Evolutionary conservation across 2,888 invertebrate genomes (phyloP), one percentile per base, ranked within the genome.

Genomic region (Lomographa bimaculata): DNA sequence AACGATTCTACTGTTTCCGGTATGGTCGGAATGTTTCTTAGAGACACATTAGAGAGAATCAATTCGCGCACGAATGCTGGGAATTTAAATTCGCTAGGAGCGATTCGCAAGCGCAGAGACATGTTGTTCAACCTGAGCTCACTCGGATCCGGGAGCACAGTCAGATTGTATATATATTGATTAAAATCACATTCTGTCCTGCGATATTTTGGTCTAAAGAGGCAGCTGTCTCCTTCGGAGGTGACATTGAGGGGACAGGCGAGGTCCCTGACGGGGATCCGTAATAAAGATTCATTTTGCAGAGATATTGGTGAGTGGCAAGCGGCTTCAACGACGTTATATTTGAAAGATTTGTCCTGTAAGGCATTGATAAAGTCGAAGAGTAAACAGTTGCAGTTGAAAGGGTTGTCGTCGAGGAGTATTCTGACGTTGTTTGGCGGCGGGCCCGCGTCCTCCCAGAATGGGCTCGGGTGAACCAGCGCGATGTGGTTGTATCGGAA

Each of bases 361-460:
- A 28, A 6, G 9, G 27, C 21, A n/a, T 3, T 2, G 0, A 16
- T 0, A 0, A 74, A 43, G 1, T 36, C 18, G 21, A 60, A 69
- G 0, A 75, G 26, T 0, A 9, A 2, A 28, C 79, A 79, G 38
- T 71, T 68, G 44, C 79, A 77, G 3, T 0, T 0, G 10, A 68
- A 51, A 0, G 73, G 75, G 32, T 79, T 79, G 27, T 59, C 5
- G 6, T 57, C 62, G 0, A 79, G 38, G 0, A 61, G n/a, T n/a
- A n/a, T n/a, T n/a, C n/a, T n/a, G n/a, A n/a, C n/a, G n/a, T n/a
- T n/a, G n/a, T n/a, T n/a, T n/a, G n/a, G n/a, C n/a, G n/a, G n/a
- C n/a, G n/a, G n/a, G n/a, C n/a, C n/a, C n/a, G n/a, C n/a, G n/a
- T n/a, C n/a, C n/a, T n/a, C n/a, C n/a, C n/a, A n/a, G n/a, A n/a